Evolutionary conservation across 2,797 vertebrate genomes (phyloP).

Genomic region (Coregonus ussuriensis): DNA sequence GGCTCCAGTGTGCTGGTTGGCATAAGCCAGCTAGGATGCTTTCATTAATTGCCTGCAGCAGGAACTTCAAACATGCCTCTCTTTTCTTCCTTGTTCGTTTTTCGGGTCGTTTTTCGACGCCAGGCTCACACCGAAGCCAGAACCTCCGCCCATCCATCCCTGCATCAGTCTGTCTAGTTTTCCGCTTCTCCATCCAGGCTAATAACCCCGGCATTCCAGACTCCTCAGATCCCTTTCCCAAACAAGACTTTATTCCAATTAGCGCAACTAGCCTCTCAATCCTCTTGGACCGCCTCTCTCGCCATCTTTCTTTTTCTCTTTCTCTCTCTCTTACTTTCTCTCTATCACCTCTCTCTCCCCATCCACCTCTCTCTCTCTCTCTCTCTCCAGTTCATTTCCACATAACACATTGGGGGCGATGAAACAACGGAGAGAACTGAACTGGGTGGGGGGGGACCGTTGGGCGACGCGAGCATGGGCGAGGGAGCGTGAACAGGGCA

Average conservation of each 20-base stretch:
- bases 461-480: no score
- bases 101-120: conserved; percentile 2
- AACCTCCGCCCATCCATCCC: conserved; percentile 21
- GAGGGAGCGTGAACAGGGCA: no score
- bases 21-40: conserved; percentile 22
- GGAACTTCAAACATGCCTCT: conserved; percentile 23
- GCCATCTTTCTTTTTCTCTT: no score
- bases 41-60: conserved; percentile 15
- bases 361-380: background rate
- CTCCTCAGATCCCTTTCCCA: conserved; percentile 19
- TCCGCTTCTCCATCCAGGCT: conserved; percentile 42
- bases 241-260: conserved; percentile 22
- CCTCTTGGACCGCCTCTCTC: background rate
- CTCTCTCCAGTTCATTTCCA: background rate
- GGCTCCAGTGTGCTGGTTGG: conserved; percentile 13
- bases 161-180: conserved; percentile 39
- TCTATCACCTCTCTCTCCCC: background rate
- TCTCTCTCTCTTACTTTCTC: background rate
- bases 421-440: no score
- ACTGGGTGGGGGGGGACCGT: no score
- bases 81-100: conserved; percentile 19
- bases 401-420: no score
- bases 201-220: conserved; percentile 30
- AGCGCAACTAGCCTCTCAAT: conserved; percentile 17
- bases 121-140: conserved; percentile 27